Percentiles rank a stretch among this genome's conserved stretches.
phyloP scores from a whole-genome alignment of 2,113 vertebrate genomes.

The Macaca mulatta region DNA sequence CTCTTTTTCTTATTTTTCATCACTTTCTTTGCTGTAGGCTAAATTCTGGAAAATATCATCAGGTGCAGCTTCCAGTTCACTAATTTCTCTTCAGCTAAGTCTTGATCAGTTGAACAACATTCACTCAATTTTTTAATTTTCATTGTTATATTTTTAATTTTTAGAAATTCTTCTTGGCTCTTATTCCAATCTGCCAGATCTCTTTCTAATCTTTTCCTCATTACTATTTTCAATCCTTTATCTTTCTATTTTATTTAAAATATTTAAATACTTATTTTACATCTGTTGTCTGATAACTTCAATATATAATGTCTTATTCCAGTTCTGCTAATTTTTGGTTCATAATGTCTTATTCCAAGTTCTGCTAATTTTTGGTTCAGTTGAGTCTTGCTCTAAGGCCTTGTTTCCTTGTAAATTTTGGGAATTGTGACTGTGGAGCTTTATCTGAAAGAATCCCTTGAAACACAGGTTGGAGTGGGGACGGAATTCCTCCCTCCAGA shows the following conservation, averaged over 20 bases:
- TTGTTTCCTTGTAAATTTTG: not conserved
- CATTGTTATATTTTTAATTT: not conserved
- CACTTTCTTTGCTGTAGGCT: not conserved
- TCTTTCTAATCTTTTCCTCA: not conserved
- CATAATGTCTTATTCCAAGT: not conserved
- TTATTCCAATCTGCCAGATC: not conserved
- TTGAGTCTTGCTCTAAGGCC: not conserved
- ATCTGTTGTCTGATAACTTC: not conserved
- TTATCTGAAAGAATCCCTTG: not conserved
- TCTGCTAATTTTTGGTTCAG: not conserved
- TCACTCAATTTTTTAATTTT: not conserved
- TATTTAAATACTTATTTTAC: not conserved
- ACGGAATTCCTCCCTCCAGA: not conserved
- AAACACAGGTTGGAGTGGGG: not conserved
- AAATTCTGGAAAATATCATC: not conserved
- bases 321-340: not conserved
- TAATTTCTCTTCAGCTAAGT: slow-evolving; percentile 1
- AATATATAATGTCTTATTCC: not conserved
- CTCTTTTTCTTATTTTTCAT: not conserved
- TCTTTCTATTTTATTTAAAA: not conserved
- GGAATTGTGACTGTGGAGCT: not conserved
- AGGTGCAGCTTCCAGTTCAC: not conserved
- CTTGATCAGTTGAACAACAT: not conserved
- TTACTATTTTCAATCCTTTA: not conserved
- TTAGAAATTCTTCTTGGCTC: not conserved